These are phyloP conservation scores for Dicyrtomina minuta DNA, from an alignment of 2,888 invertebrate genomes.

Conservation along the genomic window DNA sequence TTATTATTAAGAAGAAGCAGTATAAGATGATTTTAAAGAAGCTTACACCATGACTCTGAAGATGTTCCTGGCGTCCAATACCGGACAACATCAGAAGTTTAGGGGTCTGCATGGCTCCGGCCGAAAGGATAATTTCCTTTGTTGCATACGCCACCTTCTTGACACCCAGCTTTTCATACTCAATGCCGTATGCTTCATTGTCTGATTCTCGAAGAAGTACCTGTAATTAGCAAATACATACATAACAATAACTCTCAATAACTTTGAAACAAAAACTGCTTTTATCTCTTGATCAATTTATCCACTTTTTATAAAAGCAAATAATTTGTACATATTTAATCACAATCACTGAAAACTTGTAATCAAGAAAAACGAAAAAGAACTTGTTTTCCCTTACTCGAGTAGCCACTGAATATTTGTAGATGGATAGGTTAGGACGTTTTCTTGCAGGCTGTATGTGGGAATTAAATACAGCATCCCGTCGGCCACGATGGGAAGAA, in stretches of 20 bases:
- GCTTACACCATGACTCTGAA: slow-evolving; percentile 12
- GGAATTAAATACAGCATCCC: neutral
- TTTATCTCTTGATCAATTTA: neutral
- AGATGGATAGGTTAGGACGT: neutral
- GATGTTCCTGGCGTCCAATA: slow-evolving; percentile 16
- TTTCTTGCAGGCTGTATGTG: neutral
- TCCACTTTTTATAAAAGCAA: neutral
- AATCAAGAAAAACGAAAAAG: neutral
- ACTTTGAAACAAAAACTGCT: neutral
- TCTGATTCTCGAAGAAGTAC: neutral
- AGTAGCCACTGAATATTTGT: neutral
- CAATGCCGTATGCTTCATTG: slow-evolving; percentile 21
- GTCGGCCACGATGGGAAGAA: neutral
- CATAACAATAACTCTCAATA: neutral
- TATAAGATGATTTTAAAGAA: too few relatives aligned
- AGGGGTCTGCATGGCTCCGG: slow-evolving; percentile 20
- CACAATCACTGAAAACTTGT: too few relatives aligned
- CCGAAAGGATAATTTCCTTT: slow-evolving; percentile 22
- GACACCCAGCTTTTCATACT: slow-evolving; percentile 8
- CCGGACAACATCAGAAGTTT: slow-evolving; percentile 24
- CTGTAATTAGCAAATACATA: slow-evolving; percentile 5
- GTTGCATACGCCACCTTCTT: slow-evolving; percentile 2
- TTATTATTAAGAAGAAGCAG: neutral
- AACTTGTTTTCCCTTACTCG: neutral
- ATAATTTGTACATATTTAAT: too few relatives aligned